Evolutionary conservation across 1,140 invertebrate genomes (phyloP).

Genomic region (Drosophila tristis): DNA sequence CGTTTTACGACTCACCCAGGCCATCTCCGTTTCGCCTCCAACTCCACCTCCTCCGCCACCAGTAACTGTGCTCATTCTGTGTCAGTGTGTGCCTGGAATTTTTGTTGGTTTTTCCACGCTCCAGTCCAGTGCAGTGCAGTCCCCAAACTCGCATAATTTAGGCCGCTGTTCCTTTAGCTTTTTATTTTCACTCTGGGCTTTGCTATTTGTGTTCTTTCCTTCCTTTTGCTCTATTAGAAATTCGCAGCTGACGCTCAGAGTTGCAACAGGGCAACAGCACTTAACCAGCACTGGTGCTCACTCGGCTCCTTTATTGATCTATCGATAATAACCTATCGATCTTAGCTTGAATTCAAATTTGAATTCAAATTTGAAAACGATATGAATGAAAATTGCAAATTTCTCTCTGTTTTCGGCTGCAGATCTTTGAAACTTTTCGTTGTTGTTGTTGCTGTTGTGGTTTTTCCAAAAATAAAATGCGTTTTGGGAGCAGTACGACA

Average conservation of each 20-base stretch:
- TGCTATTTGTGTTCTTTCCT: conserved; percentile 15
- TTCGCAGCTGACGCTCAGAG: conserved; percentile 10
- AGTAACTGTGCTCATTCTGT: conserved; percentile 47
- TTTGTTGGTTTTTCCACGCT: conserved; percentile 5
- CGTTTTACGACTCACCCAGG: conserved; percentile 73
- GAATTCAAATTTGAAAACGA: no score
- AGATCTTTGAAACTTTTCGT: conserved; percentile 21
- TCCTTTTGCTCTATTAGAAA: neutral
- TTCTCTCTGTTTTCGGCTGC: neutral
- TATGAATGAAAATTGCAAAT: neutral
- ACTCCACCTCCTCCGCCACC: conserved; percentile 11
- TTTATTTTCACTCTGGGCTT: conserved; percentile 28
- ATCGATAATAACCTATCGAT: no score
- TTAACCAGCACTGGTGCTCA: no score
- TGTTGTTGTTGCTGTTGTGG: conserved; percentile 20
- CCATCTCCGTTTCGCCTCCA: conserved; percentile 26
- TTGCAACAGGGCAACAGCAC: neutral
- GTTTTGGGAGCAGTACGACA: conserved; percentile 77
- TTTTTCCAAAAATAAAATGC: conserved; percentile 77
- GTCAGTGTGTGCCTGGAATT: conserved; percentile 45
- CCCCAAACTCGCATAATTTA: no score
- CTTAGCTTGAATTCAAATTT: no score
- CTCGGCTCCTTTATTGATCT: no score
- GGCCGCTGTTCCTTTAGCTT: conserved; percentile 31
- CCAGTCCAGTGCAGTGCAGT: no score